Evolutionary conservation across 2,797 vertebrate genomes (phyloP).

Genomic region (Enteromius fasciolatus): DNA sequence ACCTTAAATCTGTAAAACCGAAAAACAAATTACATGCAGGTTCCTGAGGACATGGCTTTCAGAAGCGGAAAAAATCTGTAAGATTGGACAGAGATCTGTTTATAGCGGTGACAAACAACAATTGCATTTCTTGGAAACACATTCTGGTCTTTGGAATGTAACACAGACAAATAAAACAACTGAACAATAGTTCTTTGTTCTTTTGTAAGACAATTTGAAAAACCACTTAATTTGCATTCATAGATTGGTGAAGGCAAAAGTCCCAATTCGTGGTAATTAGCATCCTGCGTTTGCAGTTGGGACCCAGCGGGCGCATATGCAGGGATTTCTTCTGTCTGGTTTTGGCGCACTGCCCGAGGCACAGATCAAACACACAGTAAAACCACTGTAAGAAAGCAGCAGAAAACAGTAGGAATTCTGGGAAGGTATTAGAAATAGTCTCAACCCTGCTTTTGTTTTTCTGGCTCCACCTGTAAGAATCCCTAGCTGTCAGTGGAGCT

Average conservation of each 20-base stretch:
- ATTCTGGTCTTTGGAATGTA: not conserved
- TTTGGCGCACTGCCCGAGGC: conserved; percentile 48
- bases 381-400: conserved; percentile 33
- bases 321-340: conserved; percentile 37
- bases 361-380: conserved; percentile 34
- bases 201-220: not conserved
- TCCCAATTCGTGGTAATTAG: conserved; percentile 44
- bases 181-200: not conserved
- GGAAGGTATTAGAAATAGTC: conserved; percentile 50
- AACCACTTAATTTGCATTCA: conserved; percentile 34
- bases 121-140: conserved; percentile 18
- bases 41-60: conserved; percentile 10
- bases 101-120: conserved; percentile 24
- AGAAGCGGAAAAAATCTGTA: conserved; percentile 35
- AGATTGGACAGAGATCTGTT: conserved; percentile 9
- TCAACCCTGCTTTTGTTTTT: conserved; percentile 43
- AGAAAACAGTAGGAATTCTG: conserved; percentile 42
- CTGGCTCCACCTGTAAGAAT: conserved; percentile 31
- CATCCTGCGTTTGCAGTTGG: conserved; percentile 34
- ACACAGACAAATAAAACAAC: conserved; percentile 18
- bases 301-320: conserved; percentile 8
- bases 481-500: conserved; percentile 9
- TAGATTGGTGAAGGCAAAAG: conserved; percentile 21
- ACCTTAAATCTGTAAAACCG: not conserved
- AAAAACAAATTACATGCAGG: conserved; percentile 24